Evolutionary conservation across 2,113 vertebrate genomes (phyloP).

Genomic region (Limnothrissa miodon): DNA sequence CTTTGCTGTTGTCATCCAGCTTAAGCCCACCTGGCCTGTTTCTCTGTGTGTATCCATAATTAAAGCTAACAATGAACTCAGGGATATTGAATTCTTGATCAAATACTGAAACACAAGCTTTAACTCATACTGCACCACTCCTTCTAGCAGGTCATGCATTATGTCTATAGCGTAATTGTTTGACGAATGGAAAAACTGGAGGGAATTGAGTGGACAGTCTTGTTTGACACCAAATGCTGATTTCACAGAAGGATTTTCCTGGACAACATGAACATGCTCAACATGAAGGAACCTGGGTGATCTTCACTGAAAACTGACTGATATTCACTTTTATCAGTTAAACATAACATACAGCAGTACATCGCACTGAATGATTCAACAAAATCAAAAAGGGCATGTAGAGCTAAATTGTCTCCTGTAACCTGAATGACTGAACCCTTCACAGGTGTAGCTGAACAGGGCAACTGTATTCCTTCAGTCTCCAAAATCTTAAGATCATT

Average conservation of each 20-base stretch:
- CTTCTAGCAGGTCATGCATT: slow-evolving; percentile 37
- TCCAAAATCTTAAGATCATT: slow-evolving; percentile 37
- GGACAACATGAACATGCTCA: slow-evolving; percentile 20
- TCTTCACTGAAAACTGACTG: too few relatives aligned
- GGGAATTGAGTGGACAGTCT: too few relatives aligned
- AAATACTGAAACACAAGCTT: slow-evolving; percentile 40
- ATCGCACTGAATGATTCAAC: too few relatives aligned
- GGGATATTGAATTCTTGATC: slow-evolving; percentile 21
- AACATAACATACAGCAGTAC: too few relatives aligned
- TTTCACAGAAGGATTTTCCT: too few relatives aligned
- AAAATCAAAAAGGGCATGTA: slow-evolving; percentile 35
- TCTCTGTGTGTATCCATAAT: too few relatives aligned
- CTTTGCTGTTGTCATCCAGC: too few relatives aligned
- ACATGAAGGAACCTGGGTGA: too few relatives aligned
- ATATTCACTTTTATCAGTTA: too few relatives aligned
- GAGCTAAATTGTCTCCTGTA: slow-evolving; percentile 26
- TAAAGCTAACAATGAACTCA: too few relatives aligned
- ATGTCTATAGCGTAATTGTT: slow-evolving; percentile 37
- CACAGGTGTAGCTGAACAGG: slow-evolving; percentile 28
- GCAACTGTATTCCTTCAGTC: slow-evolving; percentile 23
- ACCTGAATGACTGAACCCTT: slow-evolving; percentile 24
- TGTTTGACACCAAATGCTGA: too few relatives aligned
- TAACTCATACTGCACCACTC: slow-evolving; percentile 29
- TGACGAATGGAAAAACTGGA: slow-evolving; percentile 33
- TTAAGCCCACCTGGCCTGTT: too few relatives aligned